Evolutionary conservation across 2,113 vertebrate species (phyloP), one percentile per base, ranked within the genome.

Genomic region (Cryptomyrus ogoouensis): DNA sequence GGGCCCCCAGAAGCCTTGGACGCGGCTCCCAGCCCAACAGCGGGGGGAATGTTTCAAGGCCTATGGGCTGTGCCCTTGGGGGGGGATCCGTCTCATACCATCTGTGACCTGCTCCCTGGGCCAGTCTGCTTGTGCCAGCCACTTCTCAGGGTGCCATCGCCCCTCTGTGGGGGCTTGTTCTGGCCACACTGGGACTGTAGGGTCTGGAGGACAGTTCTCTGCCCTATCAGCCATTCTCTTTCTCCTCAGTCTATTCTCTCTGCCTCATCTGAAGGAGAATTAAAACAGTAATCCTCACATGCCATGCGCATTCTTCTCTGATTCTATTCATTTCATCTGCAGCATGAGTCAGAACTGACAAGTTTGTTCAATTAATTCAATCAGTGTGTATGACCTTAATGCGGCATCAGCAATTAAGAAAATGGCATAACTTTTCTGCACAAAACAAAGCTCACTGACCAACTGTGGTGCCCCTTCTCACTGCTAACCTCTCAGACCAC

Each of bases 1-100:
- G 89, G 89, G 52, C 39, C 12, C 89, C 89, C 53, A 89, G 80
- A 84, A 77, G 89, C 50, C 52, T 89, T 85, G 89, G 89, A 80
- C 42, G 77, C 46, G 1, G 27, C 70, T 47, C 88, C 74, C 24
- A 12, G 50, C 50, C 77, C 39, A 46, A 47, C 80, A 85, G 80
- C 35, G 52, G 77, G 80, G 89, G 77, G 80, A 44, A 53, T 58
- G 89, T 53, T 39, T 39, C 74, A 62, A 39, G 77, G 89, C 89
- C 89, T 56, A 17, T 47, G 35, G 89, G 89, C 77, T 27, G 21
- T 27, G 7, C 52, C 89, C 89, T 35, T 31, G 52, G 80, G 50
- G 84, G 88, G 52, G 46, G 31, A 44, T 49, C 13, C 89, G 9
- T 89, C 89, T 39, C 52, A 56, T 47, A 47, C 89, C 89, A 89